phyloP scores from a whole-genome alignment of 2,113 vertebrate species.

The Dipodomys spectabilis region DNA sequence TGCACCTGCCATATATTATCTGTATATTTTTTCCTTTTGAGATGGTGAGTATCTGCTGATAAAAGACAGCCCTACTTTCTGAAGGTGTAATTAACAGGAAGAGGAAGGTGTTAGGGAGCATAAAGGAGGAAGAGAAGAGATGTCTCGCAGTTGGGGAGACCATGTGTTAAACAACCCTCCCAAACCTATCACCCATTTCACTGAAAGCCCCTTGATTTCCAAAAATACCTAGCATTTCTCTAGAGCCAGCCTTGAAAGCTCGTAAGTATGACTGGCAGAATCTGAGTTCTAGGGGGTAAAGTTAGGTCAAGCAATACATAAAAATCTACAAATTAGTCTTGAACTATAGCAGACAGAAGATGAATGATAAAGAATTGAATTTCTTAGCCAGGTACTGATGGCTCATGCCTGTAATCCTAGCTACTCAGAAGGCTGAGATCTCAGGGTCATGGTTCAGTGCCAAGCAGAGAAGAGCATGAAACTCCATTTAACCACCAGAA shows the following conservation, averaged over 20 bases:
- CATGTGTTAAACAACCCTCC: neutral
- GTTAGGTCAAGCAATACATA: neutral
- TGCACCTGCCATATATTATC: slow-evolving; percentile 42
- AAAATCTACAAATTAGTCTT: slow-evolving; percentile 35
- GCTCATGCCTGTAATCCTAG: no score
- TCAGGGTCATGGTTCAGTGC: no score
- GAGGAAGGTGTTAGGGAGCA: neutral
- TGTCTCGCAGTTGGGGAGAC: neutral
- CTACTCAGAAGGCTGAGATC: no score
- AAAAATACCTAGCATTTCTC: slow-evolving; percentile 5
- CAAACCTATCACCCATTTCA: neutral
- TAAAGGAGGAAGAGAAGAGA: neutral
- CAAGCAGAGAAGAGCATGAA: no score
- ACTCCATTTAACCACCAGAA: no score
- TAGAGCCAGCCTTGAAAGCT: slow-evolving; percentile 20
- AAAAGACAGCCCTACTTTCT: slow-evolving; percentile 38
- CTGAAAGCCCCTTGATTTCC: neutral
- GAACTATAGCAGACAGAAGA: neutral
- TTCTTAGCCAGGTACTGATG: neutral
- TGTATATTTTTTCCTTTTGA: slow-evolving; percentile 26
- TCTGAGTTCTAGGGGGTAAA: neutral
- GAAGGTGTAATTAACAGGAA: slow-evolving; percentile 31
- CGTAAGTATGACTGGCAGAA: neutral
- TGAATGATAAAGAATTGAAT: neutral
- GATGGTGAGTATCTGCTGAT: slow-evolving; percentile 34